Conservation (phyloP, 2,888 invertebrate genomes). For the Mythimna pallens region DNA sequence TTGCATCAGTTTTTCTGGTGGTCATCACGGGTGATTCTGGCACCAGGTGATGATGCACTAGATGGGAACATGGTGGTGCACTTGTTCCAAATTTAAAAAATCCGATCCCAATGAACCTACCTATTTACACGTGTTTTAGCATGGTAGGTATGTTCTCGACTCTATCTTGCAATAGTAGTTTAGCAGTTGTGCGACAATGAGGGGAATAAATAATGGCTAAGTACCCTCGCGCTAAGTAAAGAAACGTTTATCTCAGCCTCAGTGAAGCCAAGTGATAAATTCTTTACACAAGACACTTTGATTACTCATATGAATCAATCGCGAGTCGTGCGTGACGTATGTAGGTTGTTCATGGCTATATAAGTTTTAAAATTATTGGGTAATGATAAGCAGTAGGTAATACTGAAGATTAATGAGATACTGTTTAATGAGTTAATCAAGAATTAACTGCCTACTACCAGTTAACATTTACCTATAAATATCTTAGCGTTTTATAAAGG, state of each 20-base stretch:
- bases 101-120: neutral
- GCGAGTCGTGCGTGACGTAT: conserved; percentile 17
- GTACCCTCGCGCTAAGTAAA: neutral
- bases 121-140: neutral
- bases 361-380: conserved; percentile 3
- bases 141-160: neutral
- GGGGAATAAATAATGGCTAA: neutral
- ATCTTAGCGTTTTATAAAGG: neutral
- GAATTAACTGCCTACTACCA: conserved; percentile 3
- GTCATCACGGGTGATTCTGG: no score
- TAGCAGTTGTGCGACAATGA: neutral
- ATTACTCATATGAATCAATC: conserved; percentile 16
- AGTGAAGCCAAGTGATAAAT: neutral
- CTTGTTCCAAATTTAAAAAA: no score
- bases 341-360: conserved; percentile 8
- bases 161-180: neutral
- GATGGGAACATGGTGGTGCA: no score
- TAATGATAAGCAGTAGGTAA: conserved; percentile 24
- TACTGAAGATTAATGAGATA: conserved; percentile 22
- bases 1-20: no score
- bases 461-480: neutral
- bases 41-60: no score
- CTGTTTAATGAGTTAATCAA: conserved; percentile 26
- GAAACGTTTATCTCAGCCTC: neutral
- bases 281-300: conserved; percentile 18